phyloP scores from a whole-genome alignment of 37 sponge, comb jelly and placozoan species.

The Eunapius fragilis region DNA sequence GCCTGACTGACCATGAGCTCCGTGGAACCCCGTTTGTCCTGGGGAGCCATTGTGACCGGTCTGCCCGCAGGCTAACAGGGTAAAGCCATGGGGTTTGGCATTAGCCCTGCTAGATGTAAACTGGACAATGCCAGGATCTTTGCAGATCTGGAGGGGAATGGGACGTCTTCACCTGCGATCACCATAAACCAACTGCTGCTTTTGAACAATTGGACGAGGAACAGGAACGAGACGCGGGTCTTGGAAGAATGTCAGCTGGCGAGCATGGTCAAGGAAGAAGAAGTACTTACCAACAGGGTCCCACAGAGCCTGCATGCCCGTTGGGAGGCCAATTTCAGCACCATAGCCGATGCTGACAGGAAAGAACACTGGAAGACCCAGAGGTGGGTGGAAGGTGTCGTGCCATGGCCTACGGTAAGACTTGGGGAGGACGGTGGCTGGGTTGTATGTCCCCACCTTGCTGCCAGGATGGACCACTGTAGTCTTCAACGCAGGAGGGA shows the following conservation, averaged over 20 bases:
- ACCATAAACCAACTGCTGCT: constrained; percentile 43
- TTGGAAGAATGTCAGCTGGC: constrained; percentile 67
- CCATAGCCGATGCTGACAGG: constrained; percentile 75
- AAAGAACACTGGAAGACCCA: constrained; percentile 55
- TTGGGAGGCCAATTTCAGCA: constrained; percentile 48
- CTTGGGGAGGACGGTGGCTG: constrained; percentile 56
- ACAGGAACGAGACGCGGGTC: constrained; percentile 72
- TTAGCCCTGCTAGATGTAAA: constrained; percentile 60
- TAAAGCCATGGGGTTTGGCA: constrained; percentile 54
- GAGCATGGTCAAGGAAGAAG: constrained; percentile 76
- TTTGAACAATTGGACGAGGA: constrained; percentile 37
- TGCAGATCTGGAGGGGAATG: constrained; percentile 37
- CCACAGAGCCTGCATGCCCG: constrained; percentile 66
- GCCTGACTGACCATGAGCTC: neutral
- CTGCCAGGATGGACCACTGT: neutral
- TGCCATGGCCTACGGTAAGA: constrained; percentile 43
- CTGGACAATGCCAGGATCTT: constrained; percentile 15
- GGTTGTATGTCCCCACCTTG: constrained; percentile 57
- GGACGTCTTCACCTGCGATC: constrained; percentile 37
- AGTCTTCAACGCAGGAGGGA: neutral
- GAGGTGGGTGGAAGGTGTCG: constrained; percentile 74
- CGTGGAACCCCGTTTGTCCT: constrained; percentile 39
- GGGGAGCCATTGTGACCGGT: constrained; percentile 49
- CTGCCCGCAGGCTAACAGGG: constrained; percentile 54
- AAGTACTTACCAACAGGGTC: constrained; percentile 41